A percentile compares a stretch with the other conserved stretches of the same genome.
phyloP scores from a whole-genome alignment of 2,113 vertebrate species.

The Platichthys stellatus region DNA sequence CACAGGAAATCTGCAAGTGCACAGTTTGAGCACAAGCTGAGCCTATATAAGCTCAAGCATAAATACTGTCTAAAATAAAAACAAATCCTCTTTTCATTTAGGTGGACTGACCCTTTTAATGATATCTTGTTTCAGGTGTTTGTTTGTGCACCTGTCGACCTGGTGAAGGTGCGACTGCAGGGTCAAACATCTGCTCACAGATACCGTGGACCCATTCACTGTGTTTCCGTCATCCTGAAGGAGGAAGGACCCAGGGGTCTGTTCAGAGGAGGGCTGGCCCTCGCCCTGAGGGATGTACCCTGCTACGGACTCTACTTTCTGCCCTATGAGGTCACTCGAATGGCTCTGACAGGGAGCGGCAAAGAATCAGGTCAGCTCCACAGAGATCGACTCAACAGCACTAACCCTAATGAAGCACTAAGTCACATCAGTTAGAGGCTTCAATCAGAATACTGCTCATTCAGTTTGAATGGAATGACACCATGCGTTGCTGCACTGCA shows the following conservation, averaged over 20 bases:
- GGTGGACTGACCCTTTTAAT: not conserved
- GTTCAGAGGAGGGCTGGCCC: conserved; percentile 81
- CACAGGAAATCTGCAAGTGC: too few species aligned
- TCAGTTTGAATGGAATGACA: too few species aligned
- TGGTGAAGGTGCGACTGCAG: conserved; percentile 89
- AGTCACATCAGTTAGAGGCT: too few species aligned
- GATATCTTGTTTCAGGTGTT: conserved; percentile 72
- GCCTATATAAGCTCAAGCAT: not conserved
- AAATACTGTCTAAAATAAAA: not conserved
- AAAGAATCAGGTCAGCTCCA: conserved; percentile 77
- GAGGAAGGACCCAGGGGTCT: conserved; percentile 82
- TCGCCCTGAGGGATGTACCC: conserved; percentile 84
- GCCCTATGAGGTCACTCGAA: conserved; percentile 80
- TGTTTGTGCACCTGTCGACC: conserved; percentile 82
- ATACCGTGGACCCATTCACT: conserved; percentile 83
- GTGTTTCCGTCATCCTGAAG: conserved; percentile 75
- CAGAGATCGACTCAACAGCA: not conserved
- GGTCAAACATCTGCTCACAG: conserved; percentile 72
- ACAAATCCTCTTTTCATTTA: not conserved
- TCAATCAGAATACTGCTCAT: too few species aligned
- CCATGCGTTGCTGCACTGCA: too few species aligned
- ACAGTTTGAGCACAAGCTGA: too few species aligned
- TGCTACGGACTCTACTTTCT: conserved; percentile 85
- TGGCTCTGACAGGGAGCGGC: conserved; percentile 68
- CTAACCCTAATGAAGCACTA: too few species aligned